Base-by-base conservation (phyloP, 2,888 invertebrate genomes). In the Spodoptera exigua region DNA sequence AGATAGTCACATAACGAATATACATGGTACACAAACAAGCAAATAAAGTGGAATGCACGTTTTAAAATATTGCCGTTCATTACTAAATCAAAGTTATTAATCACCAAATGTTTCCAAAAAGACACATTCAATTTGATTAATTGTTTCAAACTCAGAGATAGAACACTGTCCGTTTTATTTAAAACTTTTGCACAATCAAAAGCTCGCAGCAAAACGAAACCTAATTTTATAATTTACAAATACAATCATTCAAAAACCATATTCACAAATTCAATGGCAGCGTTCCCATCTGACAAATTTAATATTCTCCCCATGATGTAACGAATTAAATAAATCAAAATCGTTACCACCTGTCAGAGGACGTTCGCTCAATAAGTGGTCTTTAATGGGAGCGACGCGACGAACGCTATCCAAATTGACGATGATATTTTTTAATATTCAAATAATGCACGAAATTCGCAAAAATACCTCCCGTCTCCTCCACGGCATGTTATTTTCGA, bases 251-350 rank as follows among this genome's bases (percentile, higher is more conserved):
- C 41, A 46, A 40, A 70, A 64, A 18, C 45, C 55, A 53, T 48
- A 60, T 63, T 43, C 43, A 49, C 41, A 52, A 76, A 69, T 71
- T 71, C 46, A 62, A 66, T 58, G 59, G 56, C 35, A 68, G 35
- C 51, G 61, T 74, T 70, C 73, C 70, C 61, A 72, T 76, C 68
- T 75, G 78, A 74, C 72, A 78, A 82, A 79, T 83, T 79, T 72
- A 81, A 83, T 82, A 76, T 80, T 80, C 80, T 78, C 74, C 63
- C 66, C 69, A 63, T 70, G 74, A 76, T 76, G 71, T 76, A 71
- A 74, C 77, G 73, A 80, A 83, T 84, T 83, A 79, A 83, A 83
- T 85, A 80, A 85, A 85, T 84, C 83, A 82, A 79, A 81, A 80
- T 82, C 68, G 76, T 77, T 71, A 78, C 78, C 76, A 80, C 74